Evolutionary conservation across 2,797 vertebrate species (phyloP).

Genomic region (Octomys mimax): DNA sequence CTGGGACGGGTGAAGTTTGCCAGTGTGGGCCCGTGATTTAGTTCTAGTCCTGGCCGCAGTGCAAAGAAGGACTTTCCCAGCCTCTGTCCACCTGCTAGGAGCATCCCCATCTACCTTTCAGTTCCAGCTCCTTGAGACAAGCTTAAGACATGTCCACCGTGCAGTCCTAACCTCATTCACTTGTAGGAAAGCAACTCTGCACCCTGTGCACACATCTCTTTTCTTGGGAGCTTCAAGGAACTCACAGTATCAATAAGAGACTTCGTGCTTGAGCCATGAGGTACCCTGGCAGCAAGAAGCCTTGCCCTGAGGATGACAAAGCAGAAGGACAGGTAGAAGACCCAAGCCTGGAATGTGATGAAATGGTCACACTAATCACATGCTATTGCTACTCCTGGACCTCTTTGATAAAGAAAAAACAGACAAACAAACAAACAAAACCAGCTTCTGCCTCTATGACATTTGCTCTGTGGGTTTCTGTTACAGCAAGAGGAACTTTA

Average conservation of each 20-base stretch:
- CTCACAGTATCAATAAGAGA: background rate
- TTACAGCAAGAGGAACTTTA: background rate
- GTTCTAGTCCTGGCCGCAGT: background rate
- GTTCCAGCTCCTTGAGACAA: background rate
- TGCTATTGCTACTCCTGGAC: background rate
- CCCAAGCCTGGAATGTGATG: rapidly evolving
- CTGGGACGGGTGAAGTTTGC: background rate
- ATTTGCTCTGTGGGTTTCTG: background rate
- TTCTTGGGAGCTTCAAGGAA: background rate
- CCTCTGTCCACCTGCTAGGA: background rate
- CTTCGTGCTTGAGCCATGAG: background rate
- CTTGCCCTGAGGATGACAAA: background rate
- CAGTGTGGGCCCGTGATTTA: background rate
- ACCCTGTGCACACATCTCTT: background rate
- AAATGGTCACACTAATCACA: background rate
- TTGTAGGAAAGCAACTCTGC: background rate
- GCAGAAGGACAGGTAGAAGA: background rate
- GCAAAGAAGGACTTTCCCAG: background rate
- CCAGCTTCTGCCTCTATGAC: background rate
- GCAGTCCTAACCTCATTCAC: background rate
- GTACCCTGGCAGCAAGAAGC: background rate
- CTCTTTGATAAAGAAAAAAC: background rate
- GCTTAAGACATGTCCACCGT: too few species aligned
- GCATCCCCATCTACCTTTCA: background rate
- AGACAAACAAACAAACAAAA: background rate